Conservation (phyloP, 2,113 vertebrate genomes). For the Podarcis raffonei region DNA sequence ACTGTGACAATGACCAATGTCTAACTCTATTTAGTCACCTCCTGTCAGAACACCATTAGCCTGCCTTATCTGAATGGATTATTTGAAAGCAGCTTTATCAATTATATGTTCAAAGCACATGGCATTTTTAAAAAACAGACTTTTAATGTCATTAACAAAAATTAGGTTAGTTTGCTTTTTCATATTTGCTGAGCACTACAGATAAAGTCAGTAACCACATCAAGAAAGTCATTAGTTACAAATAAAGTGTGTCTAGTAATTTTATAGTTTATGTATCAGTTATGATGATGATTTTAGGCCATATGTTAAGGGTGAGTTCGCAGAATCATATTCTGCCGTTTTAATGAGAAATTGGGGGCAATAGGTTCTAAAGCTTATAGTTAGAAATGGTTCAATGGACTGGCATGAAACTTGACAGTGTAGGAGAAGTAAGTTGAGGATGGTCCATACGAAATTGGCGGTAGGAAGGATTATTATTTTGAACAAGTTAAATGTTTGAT, state of each 20-base stretch:
- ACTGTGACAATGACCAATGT: not conserved
- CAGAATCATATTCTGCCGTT: too few species aligned
- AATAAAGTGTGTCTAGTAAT: constrained; percentile 25
- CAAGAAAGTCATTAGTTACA: constrained; percentile 14
- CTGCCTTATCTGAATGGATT: not conserved
- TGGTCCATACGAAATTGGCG: too few species aligned
- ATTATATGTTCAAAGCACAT: not conserved
- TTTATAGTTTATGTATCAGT: constrained; percentile 31
- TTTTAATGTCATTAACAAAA: constrained; percentile 31
- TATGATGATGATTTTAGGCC: not conserved
- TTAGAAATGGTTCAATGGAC: too few species aligned
- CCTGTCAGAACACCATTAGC: not conserved
- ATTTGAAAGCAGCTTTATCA: not conserved
- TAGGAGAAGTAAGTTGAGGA: too few species aligned
- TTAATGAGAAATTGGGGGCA: too few species aligned
- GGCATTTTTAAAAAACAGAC: not conserved
- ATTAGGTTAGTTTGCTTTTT: constrained; percentile 27
- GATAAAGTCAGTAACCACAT: constrained; percentile 22
- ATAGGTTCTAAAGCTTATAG: too few species aligned
- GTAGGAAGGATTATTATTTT: too few species aligned
- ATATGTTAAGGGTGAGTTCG: too few species aligned
- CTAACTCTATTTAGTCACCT: not conserved
- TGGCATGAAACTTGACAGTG: too few species aligned
- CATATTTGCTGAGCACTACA: constrained; percentile 11
- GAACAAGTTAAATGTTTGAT: too few species aligned